These are phyloP conservation scores for Euphydryas editha DNA, from an alignment of 2,888 invertebrate species.

Conservation along the genomic window DNA sequence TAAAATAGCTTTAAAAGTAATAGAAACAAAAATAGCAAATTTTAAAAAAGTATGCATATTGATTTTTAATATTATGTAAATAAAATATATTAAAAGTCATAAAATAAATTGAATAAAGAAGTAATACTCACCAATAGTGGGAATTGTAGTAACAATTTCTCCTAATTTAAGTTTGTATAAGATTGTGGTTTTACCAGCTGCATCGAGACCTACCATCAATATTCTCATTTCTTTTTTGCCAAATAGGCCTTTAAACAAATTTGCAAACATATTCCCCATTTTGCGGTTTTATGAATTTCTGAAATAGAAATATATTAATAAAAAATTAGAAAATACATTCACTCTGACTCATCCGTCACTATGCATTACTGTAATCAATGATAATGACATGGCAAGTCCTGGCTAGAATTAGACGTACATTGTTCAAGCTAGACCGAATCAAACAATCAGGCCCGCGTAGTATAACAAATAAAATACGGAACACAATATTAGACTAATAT, in stretches of 20 bases:
- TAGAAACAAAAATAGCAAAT: neutral
- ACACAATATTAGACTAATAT: conserved; percentile 8
- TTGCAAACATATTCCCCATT: conserved; percentile 99
- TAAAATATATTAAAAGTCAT: neutral
- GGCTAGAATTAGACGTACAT: conserved; percentile 49
- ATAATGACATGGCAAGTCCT: conserved; percentile 81
- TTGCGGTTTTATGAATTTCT: conserved; percentile 83
- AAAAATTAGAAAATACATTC: conserved; percentile 53
- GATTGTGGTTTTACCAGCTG: conserved; percentile 99
- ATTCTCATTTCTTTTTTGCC: conserved; percentile 99
- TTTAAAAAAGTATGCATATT: neutral
- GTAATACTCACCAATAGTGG: conserved; percentile 96
- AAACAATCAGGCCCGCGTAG: conserved; percentile 16
- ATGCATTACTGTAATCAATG: conserved; percentile 71
- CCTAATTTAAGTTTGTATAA: conserved; percentile 99
- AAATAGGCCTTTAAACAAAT: conserved; percentile 99
- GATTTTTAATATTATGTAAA: neutral
- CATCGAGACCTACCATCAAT: conserved; percentile 99
- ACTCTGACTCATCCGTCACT: conserved; percentile 77
- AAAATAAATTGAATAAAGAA: neutral
- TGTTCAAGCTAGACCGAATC: conserved; percentile 8
- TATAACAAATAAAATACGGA: conserved; percentile 4
- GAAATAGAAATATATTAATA: conserved; percentile 63
- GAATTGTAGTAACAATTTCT: conserved; percentile 99
- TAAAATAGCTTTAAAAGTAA: too few relatives aligned